Base-by-base conservation (phyloP, 2,888 invertebrate species). In the Syrphus vitripennis region DNA sequence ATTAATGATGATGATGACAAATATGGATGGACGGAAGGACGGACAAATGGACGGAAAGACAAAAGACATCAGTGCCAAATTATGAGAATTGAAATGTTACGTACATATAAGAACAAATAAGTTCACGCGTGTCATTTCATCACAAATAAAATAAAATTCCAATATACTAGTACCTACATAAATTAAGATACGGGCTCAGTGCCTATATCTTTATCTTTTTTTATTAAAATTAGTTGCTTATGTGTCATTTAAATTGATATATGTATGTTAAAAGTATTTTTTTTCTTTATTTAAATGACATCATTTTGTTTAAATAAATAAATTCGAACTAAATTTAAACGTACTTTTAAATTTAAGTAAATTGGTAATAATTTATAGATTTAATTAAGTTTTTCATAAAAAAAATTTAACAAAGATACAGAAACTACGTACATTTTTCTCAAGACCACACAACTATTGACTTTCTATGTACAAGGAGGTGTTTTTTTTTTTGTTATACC, bases 361-460 rank as follows among this genome's bases (percentile, higher is more conserved):
- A 34, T 14, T 34, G 5, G 5, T 9, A 50, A 16, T 31, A 63
- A 4, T n/a, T n/a, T n/a, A n/a, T 48, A 26, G 4, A 50, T 37
- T 16, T 48, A 21, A 45, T 4, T 12, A 40, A 40, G 2, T 50
- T 63, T 63, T 65, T 5, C 80, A 63, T 69, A 53, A 29, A 6
- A 34, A 57, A 21, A 21, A 50, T 3, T 34, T 10, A 59, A 9
- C 14, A 59, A 65, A 61, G 29, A 79, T 74, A 70, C 61, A 72
- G 67, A 74, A 48, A 40, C 55, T 84, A 78, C 84, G 76, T 81
- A 84, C 84, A 84, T 84, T 84, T 84, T 72, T 57, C 40, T 53
- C 81, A 40, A 71, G 65, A 65, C 21, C 65, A 72, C 71, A 77
- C 71, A 63, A 83, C 65, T 72, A 83, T 74, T 53, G 67, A 37